Evolutionary conservation across 2,113 vertebrate genomes (phyloP), one percentile per base, ranked within the genome.

Genomic region (Prunella himalayana): DNA sequence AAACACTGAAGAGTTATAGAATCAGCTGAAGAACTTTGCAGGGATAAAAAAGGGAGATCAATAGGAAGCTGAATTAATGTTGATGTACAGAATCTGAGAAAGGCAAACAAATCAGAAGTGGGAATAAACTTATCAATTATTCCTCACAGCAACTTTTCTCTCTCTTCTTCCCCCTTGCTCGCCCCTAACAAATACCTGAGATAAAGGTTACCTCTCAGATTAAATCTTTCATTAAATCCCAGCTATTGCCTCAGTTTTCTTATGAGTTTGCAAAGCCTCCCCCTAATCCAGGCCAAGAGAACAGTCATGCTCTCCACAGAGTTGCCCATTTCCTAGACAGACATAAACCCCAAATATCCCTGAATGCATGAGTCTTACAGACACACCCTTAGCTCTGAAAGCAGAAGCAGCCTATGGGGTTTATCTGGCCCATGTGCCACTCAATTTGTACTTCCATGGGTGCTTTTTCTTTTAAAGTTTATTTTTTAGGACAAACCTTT

Each of bases 141-240:
- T 63, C 28, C 27, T 30, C 54, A 41, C 1, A 47, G 28, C 27
- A 84, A 54, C 78, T 77, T 37, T 42, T 47, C 45, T 45, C 37
- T 72, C 27, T 69, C 28, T 63, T 49, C 51, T 64, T 59, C 50
- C 37, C 11, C 31, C 65, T 31, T 88, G 64, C 41, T 94, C 75
- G 66, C 44, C 51, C 35, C 19, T 44, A 88, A 90, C 68, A 90
- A 95, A 77, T 30, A 59, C 39, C 68, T 66, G 54, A 90, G 17
- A 86, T 23, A 88, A 94, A 95, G 66, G 77, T 56, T 66, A 93
- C 64, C 54, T 71, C 87, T 64, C 47, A 95, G 71, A 86, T 88
- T 41, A 94, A 88, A 88, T 93, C 69, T 95, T 91, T 77, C 82
- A 86, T 92, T 88, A 95, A 94, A 80, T 71, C 66, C 56, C 45